Base-by-base conservation (phyloP, 2,113 vertebrate genomes). In the Tragelaphus strepsiceros region DNA sequence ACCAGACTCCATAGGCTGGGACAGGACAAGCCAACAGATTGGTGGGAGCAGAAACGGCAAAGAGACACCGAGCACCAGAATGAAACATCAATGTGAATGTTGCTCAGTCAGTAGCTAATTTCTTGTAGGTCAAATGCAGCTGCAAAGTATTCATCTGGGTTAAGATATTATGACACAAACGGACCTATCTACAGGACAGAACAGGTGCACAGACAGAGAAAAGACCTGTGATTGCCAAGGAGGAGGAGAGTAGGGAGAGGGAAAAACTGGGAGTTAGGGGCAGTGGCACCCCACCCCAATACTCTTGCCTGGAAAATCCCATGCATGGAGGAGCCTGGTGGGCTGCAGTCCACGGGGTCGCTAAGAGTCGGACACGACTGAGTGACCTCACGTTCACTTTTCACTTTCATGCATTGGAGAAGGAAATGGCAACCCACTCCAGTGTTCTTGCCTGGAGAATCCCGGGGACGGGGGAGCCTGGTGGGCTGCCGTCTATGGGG, bases 1-100 rank as follows among this genome's bases (percentile, higher is more conserved):
- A 14, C 22, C 9, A 7, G 14, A 9, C 22, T 1, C 1, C 54
- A 0, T 2, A 13, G 32, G 3, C 13, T 26, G 6, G 61, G 2
- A 14, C 1, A 2, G n/a, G 30, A 59, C 26, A 16, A 30, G 54
- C 46, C 46, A 2, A 24, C 3, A 17, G 62, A n/a, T 28, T 10
- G 10, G 7, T 0, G 1, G 22, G 14, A 8, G 14, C 19, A 30
- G 88, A 62, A 84, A 49, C n/a, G 1, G 30, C 5, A 4, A 13
- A 10, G 30, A 7, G 54, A 43, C 5, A 10, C 1, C 0, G 2
- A 6, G 4, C 4, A 5, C 53, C 71, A 12, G 19, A 2, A 32
- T 0, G 17, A 64, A 56, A 49, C 24, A 2, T 8, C 0, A 3
- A 9, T 2, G 10, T 11, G 11, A 53, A 4, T 1, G 13, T 26